Evolutionary conservation across 2,888 invertebrate genomes (phyloP), one percentile per base, ranked within the genome.

Genomic region (Vesta saturnalis): DNA sequence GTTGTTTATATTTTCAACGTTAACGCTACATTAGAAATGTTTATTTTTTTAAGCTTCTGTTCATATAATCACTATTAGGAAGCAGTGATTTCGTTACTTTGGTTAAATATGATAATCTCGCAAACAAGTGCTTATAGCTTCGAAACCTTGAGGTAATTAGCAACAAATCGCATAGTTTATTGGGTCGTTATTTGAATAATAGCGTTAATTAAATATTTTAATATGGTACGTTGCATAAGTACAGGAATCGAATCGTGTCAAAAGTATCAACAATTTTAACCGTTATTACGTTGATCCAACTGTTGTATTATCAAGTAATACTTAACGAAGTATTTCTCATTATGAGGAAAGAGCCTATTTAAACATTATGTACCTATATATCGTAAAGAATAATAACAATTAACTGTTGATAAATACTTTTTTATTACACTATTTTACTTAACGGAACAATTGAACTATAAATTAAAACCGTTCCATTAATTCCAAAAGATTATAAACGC

Each of bases 351-450:
- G 49, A 21, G 22, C 43, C 21, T 21, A 23, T 64, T 63, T 64
- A 35, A 64, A 59, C 47, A 60, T 54, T 14, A 15, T n/a, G n/a
- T n/a, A n/a, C n/a, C n/a, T n/a, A n/a, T n/a, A n/a, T 52, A 64
- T 39, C 16, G 49, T 23, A 58, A 19, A n/a, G 56, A 60, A 57
- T 52, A 64, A 68, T 55, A 61, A 58, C 19, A 10, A 30, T 47
- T 67, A 67, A 70, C 68, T 70, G 67, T 70, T 70, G 60, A 70
- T 70, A 70, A 70, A 64, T 62, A 67, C 52, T 54, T 46, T 68
- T 67, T 70, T 67, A 67, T 66, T 66, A 16, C 67, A 23, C 63
- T 35, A 56, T 70, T 66, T 60, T 60, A 46, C 47, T 55, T 47
- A 57, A 57, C 46, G 64, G 61, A 67, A 69, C 68, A 68, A 68